Evolutionary conservation across 1,140 invertebrate genomes (phyloP).

Genomic region (Achatina immaculata): DNA sequence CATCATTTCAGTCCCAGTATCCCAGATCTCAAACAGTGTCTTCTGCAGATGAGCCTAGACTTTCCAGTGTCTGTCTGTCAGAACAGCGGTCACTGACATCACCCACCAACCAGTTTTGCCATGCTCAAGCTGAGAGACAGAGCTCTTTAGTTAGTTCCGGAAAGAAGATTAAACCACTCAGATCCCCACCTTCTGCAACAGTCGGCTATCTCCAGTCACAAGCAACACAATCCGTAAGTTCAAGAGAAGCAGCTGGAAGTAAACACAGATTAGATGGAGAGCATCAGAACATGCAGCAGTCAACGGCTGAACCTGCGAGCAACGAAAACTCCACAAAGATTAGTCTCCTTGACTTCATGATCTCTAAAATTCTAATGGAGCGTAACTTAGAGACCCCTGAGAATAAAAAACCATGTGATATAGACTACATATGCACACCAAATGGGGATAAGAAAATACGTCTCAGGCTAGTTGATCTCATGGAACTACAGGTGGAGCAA

Average conservation of each 20-base stretch:
- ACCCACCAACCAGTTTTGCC: background rate
- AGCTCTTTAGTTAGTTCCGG: background rate
- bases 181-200: background rate
- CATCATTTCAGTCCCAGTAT: background rate
- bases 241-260: background rate
- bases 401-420: conserved; percentile 2
- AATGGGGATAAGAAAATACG: conserved; percentile 20
- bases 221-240: background rate
- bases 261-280: background rate
- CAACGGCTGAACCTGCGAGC: background rate
- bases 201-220: background rate
- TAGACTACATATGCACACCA: conserved; percentile 4
- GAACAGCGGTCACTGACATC: background rate
- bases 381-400: background rate
- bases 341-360: conserved; percentile 27
- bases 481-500: conserved; percentile 32
- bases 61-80: background rate
- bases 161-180: background rate
- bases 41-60: background rate
- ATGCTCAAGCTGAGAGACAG: background rate
- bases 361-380: conserved; percentile 35
- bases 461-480: conserved; percentile 26
- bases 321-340: conserved; percentile 8
- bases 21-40: too few relatives aligned
- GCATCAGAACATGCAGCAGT: background rate